Conservation (phyloP, 2,113 vertebrate species). For the Gymnorhina tibicen region DNA sequence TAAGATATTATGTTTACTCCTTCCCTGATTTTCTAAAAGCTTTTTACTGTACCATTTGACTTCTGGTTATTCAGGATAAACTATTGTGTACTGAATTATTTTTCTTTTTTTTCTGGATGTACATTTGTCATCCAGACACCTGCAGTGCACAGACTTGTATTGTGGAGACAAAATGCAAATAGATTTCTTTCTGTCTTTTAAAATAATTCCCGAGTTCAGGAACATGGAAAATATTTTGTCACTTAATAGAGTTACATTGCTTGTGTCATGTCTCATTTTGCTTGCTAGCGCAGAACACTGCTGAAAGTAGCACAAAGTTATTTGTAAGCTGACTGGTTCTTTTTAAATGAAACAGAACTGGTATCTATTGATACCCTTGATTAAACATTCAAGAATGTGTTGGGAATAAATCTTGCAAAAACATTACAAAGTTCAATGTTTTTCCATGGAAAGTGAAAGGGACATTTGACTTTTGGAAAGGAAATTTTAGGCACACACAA, state of each 20-base stretch:
- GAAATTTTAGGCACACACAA: not conserved
- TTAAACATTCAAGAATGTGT: not conserved
- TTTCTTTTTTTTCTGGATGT: not conserved
- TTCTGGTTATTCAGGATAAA: not conserved
- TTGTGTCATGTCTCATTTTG: not conserved
- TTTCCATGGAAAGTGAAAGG: not conserved
- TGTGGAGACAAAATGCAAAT: not conserved
- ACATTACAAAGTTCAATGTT: not conserved
- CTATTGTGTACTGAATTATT: not conserved
- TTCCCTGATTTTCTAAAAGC: not conserved
- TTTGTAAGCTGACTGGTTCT: too few relatives aligned
- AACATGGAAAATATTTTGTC: not conserved
- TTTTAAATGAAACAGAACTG: not conserved
- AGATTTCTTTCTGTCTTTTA: not conserved
- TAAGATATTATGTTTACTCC: not conserved
- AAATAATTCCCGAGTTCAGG: not conserved
- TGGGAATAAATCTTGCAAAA: not conserved
- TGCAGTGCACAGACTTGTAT: not conserved
- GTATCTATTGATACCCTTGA: not conserved
- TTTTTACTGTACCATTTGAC: not conserved
- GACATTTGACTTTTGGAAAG: not conserved
- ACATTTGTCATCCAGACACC: not conserved
- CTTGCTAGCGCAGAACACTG: not conserved
- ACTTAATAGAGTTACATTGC: not conserved
- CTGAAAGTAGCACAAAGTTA: not conserved